Evolutionary conservation across 2,113 vertebrate species (phyloP).

Genomic region (Actenoides hombroni): DNA sequence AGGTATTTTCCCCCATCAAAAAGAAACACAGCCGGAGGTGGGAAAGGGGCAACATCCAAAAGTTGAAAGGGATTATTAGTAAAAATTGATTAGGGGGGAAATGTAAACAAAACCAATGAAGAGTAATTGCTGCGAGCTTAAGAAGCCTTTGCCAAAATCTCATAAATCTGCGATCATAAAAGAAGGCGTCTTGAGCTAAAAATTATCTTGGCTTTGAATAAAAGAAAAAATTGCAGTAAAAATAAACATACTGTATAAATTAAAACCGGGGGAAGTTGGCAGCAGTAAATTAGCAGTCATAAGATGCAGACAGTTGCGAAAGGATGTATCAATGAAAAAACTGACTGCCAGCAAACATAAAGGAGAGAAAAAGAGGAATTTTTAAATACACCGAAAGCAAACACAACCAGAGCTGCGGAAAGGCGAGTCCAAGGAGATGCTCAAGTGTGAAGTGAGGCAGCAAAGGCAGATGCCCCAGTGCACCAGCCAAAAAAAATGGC

Average conservation of each 20-base stretch:
- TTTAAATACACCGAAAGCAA: background rate
- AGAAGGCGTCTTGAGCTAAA: constrained; percentile 47
- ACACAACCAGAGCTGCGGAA: background rate
- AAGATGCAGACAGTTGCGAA: constrained; percentile 21
- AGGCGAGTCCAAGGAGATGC: fast-evolving
- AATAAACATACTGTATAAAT: constrained; percentile 66
- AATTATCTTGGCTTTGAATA: constrained; percentile 60
- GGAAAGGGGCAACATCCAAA: constrained; percentile 6
- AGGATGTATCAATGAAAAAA: constrained; percentile 32
- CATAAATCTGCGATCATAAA: constrained; percentile 36
- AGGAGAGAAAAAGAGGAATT: background rate
- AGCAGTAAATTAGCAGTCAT: constrained; percentile 29
- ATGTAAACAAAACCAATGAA: constrained; percentile 55
- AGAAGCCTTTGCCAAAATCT: constrained; percentile 33
- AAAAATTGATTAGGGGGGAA: constrained; percentile 49
- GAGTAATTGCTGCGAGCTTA: constrained; percentile 10
- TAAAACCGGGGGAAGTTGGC: constrained; percentile 49
- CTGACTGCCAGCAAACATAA: background rate
- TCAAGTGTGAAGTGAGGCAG: background rate
- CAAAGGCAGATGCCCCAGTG: background rate
- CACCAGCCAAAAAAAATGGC: background rate
- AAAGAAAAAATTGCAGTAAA: constrained; percentile 55
- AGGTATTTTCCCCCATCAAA: background rate
- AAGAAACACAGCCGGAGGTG: background rate
- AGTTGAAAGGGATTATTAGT: constrained; percentile 49